Evolutionary conservation across 2,888 invertebrate genomes (phyloP).

Genomic region (Leucania comma): DNA sequence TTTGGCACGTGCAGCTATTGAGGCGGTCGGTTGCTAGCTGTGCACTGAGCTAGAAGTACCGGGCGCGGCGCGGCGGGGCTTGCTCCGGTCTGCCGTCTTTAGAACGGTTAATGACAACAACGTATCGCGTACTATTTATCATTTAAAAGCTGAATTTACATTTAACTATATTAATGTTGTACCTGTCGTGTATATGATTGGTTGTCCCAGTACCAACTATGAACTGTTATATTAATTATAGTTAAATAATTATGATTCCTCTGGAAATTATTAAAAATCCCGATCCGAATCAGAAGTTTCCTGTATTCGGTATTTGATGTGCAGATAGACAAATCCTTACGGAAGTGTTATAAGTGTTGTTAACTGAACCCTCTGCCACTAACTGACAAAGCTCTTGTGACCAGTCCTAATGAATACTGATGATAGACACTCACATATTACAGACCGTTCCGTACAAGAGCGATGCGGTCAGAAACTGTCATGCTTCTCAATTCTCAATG

Average conservation of each 20-base stretch:
- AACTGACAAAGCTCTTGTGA: neutral
- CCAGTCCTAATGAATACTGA: neutral
- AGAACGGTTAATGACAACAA: conserved; percentile 16
- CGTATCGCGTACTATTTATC: conserved; percentile 15
- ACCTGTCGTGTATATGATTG: conserved; percentile 1
- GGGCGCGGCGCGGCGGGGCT: neutral
- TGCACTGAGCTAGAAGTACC: neutral
- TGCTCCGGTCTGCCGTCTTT: neutral
- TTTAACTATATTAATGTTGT: conserved; percentile 2
- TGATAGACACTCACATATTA: too few relatives aligned
- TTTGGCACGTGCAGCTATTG: conserved; percentile 15
- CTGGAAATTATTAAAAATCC: too few relatives aligned
- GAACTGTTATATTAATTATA: too few relatives aligned
- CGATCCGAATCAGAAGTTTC: neutral
- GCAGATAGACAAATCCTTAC: neutral
- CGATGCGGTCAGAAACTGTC: neutral
- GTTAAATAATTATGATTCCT: too few relatives aligned
- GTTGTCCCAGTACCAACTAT: neutral
- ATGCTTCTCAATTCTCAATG: neutral
- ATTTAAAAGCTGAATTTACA: conserved; percentile 28
- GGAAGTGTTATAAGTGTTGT: neutral
- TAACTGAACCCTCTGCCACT: too few relatives aligned
- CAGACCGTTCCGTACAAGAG: too few relatives aligned
- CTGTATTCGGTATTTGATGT: neutral
- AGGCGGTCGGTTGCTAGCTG: neutral